Conservation (phyloP, 2,797 vertebrate genomes). For the Parotocinclus haroldoi region DNA sequence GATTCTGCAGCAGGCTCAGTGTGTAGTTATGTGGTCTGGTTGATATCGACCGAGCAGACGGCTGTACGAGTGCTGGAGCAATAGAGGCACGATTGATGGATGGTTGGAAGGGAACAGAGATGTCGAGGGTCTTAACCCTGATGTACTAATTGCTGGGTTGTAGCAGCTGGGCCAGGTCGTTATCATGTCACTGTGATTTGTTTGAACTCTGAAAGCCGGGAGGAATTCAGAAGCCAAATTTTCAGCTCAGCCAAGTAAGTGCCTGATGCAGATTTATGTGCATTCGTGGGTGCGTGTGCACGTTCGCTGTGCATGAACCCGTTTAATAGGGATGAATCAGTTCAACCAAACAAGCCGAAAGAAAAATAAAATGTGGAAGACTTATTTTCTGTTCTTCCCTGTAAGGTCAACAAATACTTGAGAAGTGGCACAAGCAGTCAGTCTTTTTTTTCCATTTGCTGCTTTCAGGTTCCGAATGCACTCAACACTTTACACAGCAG, state of each 20-base stretch:
- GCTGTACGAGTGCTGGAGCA: background rate
- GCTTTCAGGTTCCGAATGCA: background rate
- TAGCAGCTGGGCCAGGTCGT: slow-evolving; percentile 37
- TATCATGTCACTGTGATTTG: slow-evolving; percentile 44
- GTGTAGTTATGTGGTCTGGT: slow-evolving; percentile 16
- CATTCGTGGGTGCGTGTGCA: background rate
- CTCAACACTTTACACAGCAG: background rate
- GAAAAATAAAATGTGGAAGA: background rate
- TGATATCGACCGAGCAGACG: background rate
- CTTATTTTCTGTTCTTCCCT: background rate
- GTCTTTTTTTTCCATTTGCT: background rate
- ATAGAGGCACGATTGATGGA: slow-evolving; percentile 11
- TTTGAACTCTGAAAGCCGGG: slow-evolving; percentile 38
- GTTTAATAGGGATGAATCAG: background rate
- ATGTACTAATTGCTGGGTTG: slow-evolving; percentile 39
- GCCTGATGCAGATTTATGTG: slow-evolving; percentile 10
- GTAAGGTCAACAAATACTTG: background rate
- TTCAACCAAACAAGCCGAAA: background rate
- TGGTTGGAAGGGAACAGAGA: background rate
- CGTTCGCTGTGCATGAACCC: background rate
- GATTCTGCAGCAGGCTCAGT: background rate
- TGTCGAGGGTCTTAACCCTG: slow-evolving; percentile 27
- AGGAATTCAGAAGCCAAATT: slow-evolving; percentile 26
- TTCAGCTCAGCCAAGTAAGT: slow-evolving; percentile 20
- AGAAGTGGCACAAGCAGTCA: background rate